Evolutionary conservation across 1,140 invertebrate species (phyloP).

Genomic region (Cepaea nemoralis): DNA sequence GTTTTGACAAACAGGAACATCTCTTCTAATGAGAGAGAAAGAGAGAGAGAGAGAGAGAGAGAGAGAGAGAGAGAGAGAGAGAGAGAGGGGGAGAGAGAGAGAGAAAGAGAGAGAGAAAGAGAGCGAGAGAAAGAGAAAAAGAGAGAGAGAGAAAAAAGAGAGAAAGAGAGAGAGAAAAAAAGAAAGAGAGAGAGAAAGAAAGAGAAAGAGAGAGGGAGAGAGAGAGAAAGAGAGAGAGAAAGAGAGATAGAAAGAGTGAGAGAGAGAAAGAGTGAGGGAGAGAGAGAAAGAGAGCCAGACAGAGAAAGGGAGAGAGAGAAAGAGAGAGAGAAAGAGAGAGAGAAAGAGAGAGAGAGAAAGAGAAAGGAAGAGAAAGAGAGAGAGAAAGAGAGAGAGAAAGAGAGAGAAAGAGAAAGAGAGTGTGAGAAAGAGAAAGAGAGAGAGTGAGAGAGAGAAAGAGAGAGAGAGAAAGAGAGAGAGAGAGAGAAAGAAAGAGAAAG

Average conservation of each 20-base stretch:
- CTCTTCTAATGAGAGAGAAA: no score
- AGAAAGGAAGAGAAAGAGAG: not conserved
- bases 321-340: not conserved
- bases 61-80: not conserved
- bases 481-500: constrained; percentile 7
- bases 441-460: not conserved
- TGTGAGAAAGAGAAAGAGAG: not conserved
- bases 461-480: not conserved
- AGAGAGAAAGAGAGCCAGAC: not conserved
- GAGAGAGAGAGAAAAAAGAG: not conserved
- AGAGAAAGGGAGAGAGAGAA: not conserved
- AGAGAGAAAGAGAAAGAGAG: not conserved
- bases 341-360: not conserved
- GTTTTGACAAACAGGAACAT: no score
- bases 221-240: not conserved
- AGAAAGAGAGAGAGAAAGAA: not conserved
- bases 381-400: not conserved
- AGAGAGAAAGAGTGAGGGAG: not conserved
- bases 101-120: not conserved
- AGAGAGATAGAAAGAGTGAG: not conserved
- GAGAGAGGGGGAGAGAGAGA: not conserved
- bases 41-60: no score
- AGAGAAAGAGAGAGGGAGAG: not conserved
- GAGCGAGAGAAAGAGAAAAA: not conserved
- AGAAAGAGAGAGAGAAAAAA: not conserved